Conservation (phyloP, 1,140 invertebrate species). For the Danaus melanippus region DNA sequence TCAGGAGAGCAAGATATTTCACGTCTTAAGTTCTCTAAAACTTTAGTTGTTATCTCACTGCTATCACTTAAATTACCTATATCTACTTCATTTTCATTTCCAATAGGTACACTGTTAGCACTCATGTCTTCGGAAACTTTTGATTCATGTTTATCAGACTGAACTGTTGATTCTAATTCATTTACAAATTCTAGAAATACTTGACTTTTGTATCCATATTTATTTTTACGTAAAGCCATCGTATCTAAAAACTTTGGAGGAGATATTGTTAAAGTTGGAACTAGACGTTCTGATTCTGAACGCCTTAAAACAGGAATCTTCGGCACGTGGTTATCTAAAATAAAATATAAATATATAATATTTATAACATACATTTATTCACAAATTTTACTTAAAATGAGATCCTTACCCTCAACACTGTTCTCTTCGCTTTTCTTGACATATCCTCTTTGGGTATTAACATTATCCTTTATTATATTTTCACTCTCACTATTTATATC, state of each 20-base stretch:
- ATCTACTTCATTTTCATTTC: conserved; percentile 33
- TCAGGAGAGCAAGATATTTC: conserved; percentile 59
- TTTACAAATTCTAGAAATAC: conserved; percentile 68
- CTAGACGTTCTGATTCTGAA: conserved; percentile 62
- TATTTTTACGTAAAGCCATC: conserved; percentile 81
- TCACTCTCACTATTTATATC: conserved; percentile 20
- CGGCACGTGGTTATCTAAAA: conserved; percentile 62
- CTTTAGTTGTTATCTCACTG: conserved; percentile 58
- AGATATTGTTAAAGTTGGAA: conserved; percentile 73
- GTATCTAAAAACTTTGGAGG: conserved; percentile 75
- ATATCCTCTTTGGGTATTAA: no score
- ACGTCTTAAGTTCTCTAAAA: conserved; percentile 51
- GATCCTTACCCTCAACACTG: conserved; percentile 16
- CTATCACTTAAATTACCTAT: conserved; percentile 57
- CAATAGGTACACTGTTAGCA: conserved; percentile 1
- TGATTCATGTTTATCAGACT: conserved; percentile 26
- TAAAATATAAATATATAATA: conserved; percentile 20
- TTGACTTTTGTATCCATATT: conserved; percentile 74
- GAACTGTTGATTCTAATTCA: conserved; percentile 39
- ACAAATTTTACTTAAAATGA: conserved; percentile 3
- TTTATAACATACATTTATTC: conserved; percentile 4
- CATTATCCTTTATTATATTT: conserved; percentile 1
- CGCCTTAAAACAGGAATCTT: conserved; percentile 52
- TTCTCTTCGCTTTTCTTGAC: neutral
- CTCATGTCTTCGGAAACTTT: conserved; percentile 6